A percentile compares a stretch with the other conserved stretches of the same genome.
Conservation (phyloP, 2,797 vertebrate genomes). For the Alcedo atthis region DNA sequence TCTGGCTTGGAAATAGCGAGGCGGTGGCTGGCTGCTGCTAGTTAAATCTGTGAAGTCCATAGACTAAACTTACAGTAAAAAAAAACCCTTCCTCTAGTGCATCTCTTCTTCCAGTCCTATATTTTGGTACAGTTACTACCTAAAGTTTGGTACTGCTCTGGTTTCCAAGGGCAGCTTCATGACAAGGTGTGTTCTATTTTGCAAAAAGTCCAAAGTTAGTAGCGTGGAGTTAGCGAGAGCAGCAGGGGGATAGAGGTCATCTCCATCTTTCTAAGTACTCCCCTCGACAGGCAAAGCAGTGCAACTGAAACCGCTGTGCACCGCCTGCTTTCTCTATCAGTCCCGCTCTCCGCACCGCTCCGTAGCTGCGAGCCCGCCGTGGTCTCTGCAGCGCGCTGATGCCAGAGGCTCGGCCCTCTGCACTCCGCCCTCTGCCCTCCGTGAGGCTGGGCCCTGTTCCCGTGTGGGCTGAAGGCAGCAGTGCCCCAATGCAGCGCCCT, state of each 20-base stretch:
- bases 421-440: no score
- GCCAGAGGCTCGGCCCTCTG: neutral
- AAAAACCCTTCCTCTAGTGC: conserved; percentile 3
- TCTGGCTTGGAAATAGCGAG: neutral
- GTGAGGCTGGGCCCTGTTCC: neutral
- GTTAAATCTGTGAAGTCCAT: conserved; percentile 34
- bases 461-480: neutral
- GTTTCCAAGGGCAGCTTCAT: neutral
- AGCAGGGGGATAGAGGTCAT: neutral
- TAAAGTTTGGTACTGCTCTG: neutral
- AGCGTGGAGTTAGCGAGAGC: neutral
- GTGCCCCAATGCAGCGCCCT: no score
- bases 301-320: conserved; percentile 1
- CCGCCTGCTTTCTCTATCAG: conserved; percentile 15
- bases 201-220: neutral
- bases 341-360: neutral
- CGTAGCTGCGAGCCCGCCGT: neutral
- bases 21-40: neutral
- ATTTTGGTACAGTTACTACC: no score
- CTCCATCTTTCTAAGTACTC: neutral
- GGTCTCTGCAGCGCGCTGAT: neutral
- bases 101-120: neutral
- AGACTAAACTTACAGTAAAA: neutral
- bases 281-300: neutral
- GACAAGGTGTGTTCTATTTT: conserved; percentile 34